Conservation (phyloP, 2,113 vertebrate species). For the Nesoenas mayeri region DNA sequence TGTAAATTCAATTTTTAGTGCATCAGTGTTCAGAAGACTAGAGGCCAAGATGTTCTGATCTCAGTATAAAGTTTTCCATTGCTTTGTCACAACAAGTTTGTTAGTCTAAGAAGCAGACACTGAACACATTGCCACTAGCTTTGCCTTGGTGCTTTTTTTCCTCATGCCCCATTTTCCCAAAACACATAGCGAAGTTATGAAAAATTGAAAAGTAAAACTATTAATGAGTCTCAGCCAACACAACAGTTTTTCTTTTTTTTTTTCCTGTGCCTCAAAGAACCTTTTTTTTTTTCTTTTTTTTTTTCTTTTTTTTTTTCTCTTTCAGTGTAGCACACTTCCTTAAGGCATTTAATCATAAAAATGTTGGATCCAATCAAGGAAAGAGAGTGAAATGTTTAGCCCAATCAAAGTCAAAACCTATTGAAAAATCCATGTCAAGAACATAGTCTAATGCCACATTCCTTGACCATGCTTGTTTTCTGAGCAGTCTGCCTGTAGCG, state of each 20-base stretch:
- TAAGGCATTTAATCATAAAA: constrained; percentile 7
- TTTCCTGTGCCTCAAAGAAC: neutral
- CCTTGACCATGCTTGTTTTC: neutral
- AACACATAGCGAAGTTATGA: neutral
- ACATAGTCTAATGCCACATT: neutral
- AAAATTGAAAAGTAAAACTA: constrained; percentile 37
- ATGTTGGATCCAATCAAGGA: neutral
- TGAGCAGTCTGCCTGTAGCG: neutral
- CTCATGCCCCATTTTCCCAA: neutral
- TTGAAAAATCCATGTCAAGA: neutral
- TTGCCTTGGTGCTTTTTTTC: neutral
- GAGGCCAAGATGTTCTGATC: neutral
- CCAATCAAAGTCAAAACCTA: neutral
- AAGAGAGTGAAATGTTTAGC: neutral
- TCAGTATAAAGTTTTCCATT: neutral
- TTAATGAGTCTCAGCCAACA: neutral
- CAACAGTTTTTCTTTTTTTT: neutral
- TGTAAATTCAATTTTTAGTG: neutral
- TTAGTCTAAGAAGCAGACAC: neutral
- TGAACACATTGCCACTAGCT: neutral
- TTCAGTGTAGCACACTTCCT: neutral
- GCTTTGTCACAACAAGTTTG: neutral
- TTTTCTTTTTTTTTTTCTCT: neutral
- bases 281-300: neutral
- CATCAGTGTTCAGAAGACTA: neutral